Evolutionary conservation across 2,888 invertebrate genomes (phyloP), one percentile per base, ranked within the genome.

Genomic region (Ecliptopera silaceata): DNA sequence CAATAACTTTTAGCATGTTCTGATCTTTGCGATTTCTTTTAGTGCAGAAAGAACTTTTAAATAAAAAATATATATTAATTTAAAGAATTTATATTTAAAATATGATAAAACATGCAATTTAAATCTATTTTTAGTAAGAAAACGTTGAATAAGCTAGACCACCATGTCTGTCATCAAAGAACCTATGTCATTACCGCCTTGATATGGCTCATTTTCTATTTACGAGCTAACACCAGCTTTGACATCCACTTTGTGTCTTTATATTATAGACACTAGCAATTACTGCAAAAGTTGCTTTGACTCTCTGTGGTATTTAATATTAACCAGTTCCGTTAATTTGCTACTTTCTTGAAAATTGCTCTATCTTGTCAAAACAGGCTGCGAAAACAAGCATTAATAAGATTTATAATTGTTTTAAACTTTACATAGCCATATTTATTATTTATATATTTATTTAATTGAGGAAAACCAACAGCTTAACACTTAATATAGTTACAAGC

Each of bases 151-250:
- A 1, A 26, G 4, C 18, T 45, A 38, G 56, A 56, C 56, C 50
- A 59, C 61, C 56, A 68, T 13, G 44, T 67, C 69, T 74, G 71
- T 76, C 80, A 72, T 74, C 74, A 72, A 64, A 46, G 50, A 61
- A 63, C 59, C 17, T 61, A 59, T 64, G 61, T 63, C 49, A 63
- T 64, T 57, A 60, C 49, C n/a, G 48, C 31, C 55, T 45, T 31
- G 45, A 31, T 46, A 46, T 51, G 46, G 46, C 64, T 67, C 69
- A 71, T 75, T 64, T 71, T 67, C 55, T 66, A 75, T 78, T 77
- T 73, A 75, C 66, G 68, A 65, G 63, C 59, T 72, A 68, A 70
- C 73, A 70, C 68, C 63, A 61, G 64, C 64, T 66, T 61, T 54
- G 57, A 43, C 57, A 54, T 65, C 61, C 59, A 57, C 58, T 63